Evolutionary conservation across 1,140 invertebrate species (phyloP).

Genomic region (Temnothorax nylanderi): DNA sequence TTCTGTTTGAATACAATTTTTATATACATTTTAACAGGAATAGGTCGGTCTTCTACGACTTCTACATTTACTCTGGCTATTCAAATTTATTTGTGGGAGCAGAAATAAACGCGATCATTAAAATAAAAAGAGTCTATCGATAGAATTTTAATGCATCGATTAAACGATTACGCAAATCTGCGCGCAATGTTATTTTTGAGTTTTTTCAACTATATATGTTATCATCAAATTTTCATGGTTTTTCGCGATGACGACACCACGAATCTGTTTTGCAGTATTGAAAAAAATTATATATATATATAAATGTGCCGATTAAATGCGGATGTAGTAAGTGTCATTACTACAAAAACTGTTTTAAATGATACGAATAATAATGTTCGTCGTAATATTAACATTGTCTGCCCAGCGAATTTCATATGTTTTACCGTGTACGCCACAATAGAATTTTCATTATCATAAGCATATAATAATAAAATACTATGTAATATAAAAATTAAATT

Average conservation of each 20-base stretch:
- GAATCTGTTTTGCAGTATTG: not conserved
- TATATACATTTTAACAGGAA: not conserved
- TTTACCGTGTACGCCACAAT: not conserved
- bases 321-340: not conserved
- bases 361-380: not conserved
- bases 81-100: not conserved
- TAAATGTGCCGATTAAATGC: not conserved
- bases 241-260: not conserved
- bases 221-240: not conserved
- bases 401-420: not conserved
- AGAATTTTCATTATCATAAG: not conserved
- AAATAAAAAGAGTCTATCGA: not conserved
- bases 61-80: not conserved
- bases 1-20: not conserved
- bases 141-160: constrained; percentile 8
- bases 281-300: not conserved
- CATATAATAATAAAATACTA: not conserved
- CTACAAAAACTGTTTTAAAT: not conserved
- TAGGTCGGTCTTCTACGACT: not conserved
- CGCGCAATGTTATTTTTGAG: not conserved
- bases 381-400: not conserved
- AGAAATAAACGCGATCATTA: not conserved
- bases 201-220: not conserved
- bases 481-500: not conserved
- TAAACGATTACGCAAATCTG: not conserved